phyloP scores from a whole-genome alignment of 2,113 vertebrate genomes.

The Pogonocichla stellata region DNA sequence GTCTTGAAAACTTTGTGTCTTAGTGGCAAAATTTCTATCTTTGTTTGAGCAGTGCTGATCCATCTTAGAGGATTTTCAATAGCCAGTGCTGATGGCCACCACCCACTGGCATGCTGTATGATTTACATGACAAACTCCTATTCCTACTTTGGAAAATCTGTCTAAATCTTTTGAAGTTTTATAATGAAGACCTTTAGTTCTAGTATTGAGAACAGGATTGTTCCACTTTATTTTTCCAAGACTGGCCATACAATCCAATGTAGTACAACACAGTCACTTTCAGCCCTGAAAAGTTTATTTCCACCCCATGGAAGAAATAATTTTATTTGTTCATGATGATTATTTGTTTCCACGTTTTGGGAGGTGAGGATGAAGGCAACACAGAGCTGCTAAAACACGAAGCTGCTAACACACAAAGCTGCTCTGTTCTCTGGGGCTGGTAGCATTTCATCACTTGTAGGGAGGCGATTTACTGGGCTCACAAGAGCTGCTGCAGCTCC shows the following conservation, averaged over 20 bases:
- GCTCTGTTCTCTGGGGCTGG: neutral
- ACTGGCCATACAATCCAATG: neutral
- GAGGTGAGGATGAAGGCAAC: neutral
- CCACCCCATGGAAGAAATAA: neutral
- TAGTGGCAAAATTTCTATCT: neutral
- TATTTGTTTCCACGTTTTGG: neutral
- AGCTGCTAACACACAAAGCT: neutral
- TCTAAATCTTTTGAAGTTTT: neutral
- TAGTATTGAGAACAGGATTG: neutral
- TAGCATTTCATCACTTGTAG: neutral
- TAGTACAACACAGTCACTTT: neutral
- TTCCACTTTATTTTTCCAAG: neutral
- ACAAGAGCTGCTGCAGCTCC: neutral
- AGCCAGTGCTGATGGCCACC: neutral
- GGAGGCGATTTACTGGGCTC: neutral
- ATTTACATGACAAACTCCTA: neutral
- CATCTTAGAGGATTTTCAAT: neutral
- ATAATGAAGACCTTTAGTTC: neutral
- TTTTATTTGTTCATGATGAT: neutral
- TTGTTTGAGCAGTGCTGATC: neutral
- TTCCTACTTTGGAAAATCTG: neutral
- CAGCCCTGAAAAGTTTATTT: neutral
- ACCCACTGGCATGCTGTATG: neutral
- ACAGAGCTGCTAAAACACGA: neutral
- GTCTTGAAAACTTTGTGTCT: neutral